phyloP scores from a whole-genome alignment of 2,797 vertebrate species.

The Gila robusta region DNA sequence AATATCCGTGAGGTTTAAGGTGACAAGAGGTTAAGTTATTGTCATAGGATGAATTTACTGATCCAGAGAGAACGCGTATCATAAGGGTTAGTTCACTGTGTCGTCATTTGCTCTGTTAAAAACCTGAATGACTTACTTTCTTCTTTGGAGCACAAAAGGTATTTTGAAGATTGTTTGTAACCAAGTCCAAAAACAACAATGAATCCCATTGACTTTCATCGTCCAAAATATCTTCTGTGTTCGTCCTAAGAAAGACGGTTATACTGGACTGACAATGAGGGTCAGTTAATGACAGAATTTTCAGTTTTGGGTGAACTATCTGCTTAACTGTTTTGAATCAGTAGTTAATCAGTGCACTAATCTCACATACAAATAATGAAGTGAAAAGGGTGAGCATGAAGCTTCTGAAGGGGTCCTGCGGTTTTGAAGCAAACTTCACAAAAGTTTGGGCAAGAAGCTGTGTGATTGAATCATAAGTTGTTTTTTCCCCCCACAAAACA shows the following conservation, averaged over 20 bases:
- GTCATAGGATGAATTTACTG: not conserved
- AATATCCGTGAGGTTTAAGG: not conserved
- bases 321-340: not conserved
- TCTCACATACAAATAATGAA: not conserved
- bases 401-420: not conserved
- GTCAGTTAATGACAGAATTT: not conserved
- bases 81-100: not conserved
- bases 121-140: not conserved
- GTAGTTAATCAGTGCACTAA: not conserved
- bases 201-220: not conserved
- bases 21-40: not conserved
- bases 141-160: not conserved
- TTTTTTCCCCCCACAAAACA: not conserved
- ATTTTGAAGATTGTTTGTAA: not conserved
- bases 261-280: not conserved
- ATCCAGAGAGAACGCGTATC: not conserved
- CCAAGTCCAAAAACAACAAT: not conserved
- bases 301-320: not conserved
- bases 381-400: not conserved
- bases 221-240: not conserved
- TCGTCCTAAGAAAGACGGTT: not conserved
- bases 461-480: not conserved
- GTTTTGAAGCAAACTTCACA: conserved; percentile 23
- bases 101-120: not conserved
- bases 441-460: conserved; percentile 17